Percentiles rank a stretch among this genome's conserved stretches.
Evolutionary conservation across 2,888 invertebrate species (phyloP).

Genomic region (Cryptocheilus praepositus): DNA sequence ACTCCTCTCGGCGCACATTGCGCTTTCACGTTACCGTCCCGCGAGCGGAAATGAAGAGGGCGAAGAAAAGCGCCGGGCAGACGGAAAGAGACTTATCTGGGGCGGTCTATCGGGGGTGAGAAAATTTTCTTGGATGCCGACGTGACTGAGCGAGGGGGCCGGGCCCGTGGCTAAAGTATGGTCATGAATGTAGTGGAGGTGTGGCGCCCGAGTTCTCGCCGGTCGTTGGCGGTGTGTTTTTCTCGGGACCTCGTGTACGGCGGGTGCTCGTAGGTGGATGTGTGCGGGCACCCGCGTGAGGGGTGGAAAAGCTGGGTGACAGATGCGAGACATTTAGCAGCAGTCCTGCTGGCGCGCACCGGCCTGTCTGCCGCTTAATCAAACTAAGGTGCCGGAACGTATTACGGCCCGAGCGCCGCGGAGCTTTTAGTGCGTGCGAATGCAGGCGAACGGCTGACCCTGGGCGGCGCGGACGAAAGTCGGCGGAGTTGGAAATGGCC

Average conservation of each 20-base stretch:
- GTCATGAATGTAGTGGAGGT: slow-evolving; percentile 36
- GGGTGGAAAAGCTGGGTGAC: slow-evolving; percentile 65
- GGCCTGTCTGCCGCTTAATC: slow-evolving; percentile 67
- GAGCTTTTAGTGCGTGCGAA: slow-evolving; percentile 37
- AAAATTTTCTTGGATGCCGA: slow-evolving; percentile 37
- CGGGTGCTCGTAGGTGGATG: slow-evolving; percentile 8
- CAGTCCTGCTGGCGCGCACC: slow-evolving; percentile 53
- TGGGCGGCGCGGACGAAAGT: no score
- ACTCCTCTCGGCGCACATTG: no score
- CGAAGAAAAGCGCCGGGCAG: background rate
- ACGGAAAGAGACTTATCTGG: background rate
- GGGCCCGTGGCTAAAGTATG: slow-evolving; percentile 39
- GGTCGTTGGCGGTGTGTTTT: background rate
- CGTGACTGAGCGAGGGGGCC: slow-evolving; percentile 29
- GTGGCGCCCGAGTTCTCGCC: slow-evolving; percentile 16
- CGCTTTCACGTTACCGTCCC: no score
- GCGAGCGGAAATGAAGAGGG: slow-evolving; percentile 4
- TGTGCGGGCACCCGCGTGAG: slow-evolving; percentile 28
- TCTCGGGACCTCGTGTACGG: slow-evolving; percentile 3
- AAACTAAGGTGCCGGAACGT: slow-evolving; percentile 64
- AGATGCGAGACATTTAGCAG: slow-evolving; percentile 70
- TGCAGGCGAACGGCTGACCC: slow-evolving; percentile 15
- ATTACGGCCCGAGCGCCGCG: slow-evolving; percentile 38
- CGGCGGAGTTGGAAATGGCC: no score
- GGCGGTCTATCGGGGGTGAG: slow-evolving; percentile 3